Percentiles rank a stretch among this genome's conserved stretches.
Evolutionary conservation across 2,113 vertebrate species (phyloP).

Genomic region (Amblyopsis rosae): DNA sequence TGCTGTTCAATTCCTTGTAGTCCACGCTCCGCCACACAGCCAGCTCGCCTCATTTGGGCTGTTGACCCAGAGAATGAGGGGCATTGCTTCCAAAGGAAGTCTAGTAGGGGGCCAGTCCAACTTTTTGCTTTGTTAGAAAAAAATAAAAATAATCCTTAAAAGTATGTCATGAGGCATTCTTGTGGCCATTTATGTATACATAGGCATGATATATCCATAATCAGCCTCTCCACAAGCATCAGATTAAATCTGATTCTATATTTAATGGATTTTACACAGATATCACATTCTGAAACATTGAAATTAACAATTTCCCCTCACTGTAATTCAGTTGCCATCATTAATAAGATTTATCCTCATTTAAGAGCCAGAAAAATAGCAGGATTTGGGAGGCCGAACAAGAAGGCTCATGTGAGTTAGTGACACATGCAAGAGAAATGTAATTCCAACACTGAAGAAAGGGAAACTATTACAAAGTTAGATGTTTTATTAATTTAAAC

Average conservation of each 20-base stretch:
- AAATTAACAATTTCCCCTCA: slow-evolving; percentile 63
- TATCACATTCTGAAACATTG: slow-evolving; percentile 60
- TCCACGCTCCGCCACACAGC: slow-evolving; percentile 19
- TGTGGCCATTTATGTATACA: neutral
- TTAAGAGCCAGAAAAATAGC: slow-evolving; percentile 40
- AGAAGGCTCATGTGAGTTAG: slow-evolving; percentile 42
- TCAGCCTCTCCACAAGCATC: neutral
- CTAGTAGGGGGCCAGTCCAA: slow-evolving; percentile 3
- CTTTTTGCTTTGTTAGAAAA: slow-evolving; percentile 6
- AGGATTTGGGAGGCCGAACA: slow-evolving; percentile 16
- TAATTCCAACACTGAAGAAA: slow-evolving; percentile 37
- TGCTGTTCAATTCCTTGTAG: slow-evolving; percentile 21
- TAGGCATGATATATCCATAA: neutral
- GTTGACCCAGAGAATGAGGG: slow-evolving; percentile 31
- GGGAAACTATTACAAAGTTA: slow-evolving; percentile 47
- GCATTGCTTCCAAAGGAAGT: slow-evolving; percentile 14
- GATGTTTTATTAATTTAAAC: slow-evolving; percentile 57
- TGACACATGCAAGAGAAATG: slow-evolving; percentile 34
- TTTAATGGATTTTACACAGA: no score
- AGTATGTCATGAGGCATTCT: neutral
- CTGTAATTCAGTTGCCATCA: slow-evolving; percentile 63
- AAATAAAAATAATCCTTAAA: neutral
- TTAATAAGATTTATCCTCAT: slow-evolving; percentile 60
- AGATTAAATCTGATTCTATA: slow-evolving; percentile 38
- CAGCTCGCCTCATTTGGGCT: slow-evolving; percentile 17